These are phyloP conservation scores for Exocentrus adspersus DNA, from an alignment of 2,888 invertebrate genomes.

Conservation along the genomic window DNA sequence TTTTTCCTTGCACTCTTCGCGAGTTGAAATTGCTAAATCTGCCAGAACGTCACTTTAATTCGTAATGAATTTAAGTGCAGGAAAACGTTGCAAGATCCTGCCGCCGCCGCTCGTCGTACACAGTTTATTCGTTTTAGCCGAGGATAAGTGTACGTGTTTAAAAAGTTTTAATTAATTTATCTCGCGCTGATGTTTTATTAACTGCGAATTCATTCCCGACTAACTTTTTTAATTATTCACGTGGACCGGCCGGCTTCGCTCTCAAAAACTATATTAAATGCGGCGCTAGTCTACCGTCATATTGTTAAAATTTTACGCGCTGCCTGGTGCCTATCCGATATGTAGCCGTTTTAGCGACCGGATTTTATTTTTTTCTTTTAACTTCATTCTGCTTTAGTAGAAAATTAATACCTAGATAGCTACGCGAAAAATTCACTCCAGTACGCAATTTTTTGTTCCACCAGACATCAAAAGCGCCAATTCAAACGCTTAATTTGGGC, in stretches of 20 bases:
- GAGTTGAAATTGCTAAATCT: not conserved
- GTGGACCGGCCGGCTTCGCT: not conserved
- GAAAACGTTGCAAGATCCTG: not conserved
- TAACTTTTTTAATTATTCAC: slow-evolving; percentile 15
- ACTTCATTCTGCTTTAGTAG: no score
- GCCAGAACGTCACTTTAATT: slow-evolving; percentile 5
- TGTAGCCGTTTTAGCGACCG: no score
- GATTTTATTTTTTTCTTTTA: no score
- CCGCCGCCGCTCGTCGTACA: not conserved
- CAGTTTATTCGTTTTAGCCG: slow-evolving; percentile 1
- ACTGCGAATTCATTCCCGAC: slow-evolving; percentile 6
- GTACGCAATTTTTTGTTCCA: no score
- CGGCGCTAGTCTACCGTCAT: not conserved
- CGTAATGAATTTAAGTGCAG: slow-evolving; percentile 17
- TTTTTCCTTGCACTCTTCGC: no score
- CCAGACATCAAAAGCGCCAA: no score
- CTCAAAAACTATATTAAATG: not conserved
- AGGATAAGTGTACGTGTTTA: not conserved
- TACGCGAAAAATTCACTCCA: no score
- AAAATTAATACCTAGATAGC: no score
- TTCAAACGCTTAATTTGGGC: no score
- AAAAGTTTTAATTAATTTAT: slow-evolving; percentile 22
- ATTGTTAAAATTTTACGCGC: not conserved
- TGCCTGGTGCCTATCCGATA: not conserved
- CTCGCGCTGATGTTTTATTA: slow-evolving; percentile 13